Base-by-base conservation (phyloP, 2,888 invertebrate genomes). In the Mayetiola destructor region DNA sequence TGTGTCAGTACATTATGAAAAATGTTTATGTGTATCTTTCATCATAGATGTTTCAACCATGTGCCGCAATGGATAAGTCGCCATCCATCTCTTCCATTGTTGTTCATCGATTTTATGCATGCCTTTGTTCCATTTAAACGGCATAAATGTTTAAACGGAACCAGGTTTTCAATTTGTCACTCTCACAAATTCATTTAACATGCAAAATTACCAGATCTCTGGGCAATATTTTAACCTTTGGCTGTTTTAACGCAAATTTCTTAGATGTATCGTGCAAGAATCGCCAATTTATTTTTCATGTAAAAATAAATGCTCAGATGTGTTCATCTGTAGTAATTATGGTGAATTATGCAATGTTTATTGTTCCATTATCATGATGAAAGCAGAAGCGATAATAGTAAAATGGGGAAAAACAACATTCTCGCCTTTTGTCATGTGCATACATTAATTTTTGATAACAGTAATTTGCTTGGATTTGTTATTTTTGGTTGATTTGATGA, bases 381-480 rank as follows among this genome's bases (percentile, higher is more conserved):
- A 16, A 40, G 3, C 2, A 21, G 16, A 16, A 27, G 27, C 18
- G 18, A 39, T 3, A n/a, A n/a, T n/a, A n/a, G n/a, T n/a, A n/a
- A n/a, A n/a, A n/a, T n/a, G n/a, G n/a, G n/a, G n/a, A n/a, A n/a
- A n/a, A n/a, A n/a, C n/a, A n/a, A n/a, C n/a, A n/a, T n/a, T n/a
- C n/a, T n/a, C 48, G 27, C 2, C n/a, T 23, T 48, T 37, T 48
- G n/a, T 48, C 27, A 48, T 48, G 48, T 27, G 27, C 14, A 27
- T 48, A 23, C 48, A 48, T 48, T 48, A 48, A 48, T 23, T 48
- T 48, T 48, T 48, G 48, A 48, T 48, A 27, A 48, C 48, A 48
- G 48, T 48, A 48, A 48, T 27, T 48, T 48, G 48, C 27, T 16
- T 9, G 48, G 48, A 48, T 48, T 48, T 48, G 23, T 48, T 48